Percentiles rank a stretch among this genome's conserved stretches.
Evolutionary conservation across 2,888 invertebrate species (phyloP).

Genomic region (Germaria angustata): DNA sequence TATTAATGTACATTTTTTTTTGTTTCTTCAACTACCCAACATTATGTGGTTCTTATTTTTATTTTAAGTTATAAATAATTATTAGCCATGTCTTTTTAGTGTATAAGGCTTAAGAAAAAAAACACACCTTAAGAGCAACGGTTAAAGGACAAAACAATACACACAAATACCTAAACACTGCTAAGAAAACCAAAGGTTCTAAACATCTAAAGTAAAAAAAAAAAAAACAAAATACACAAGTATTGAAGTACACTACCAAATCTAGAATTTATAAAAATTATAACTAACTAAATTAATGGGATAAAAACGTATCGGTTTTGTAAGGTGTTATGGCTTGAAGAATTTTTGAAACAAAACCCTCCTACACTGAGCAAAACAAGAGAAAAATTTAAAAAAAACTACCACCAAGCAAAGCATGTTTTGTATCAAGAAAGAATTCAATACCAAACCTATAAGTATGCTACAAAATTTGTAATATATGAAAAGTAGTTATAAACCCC

Average conservation of each 20-base stretch:
- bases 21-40: conserved; percentile 28
- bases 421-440: conserved; percentile 39
- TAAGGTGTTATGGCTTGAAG: conserved; percentile 50
- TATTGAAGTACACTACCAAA: conserved; percentile 57
- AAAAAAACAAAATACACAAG: neutral
- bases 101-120: conserved; percentile 51
- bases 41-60: conserved; percentile 44
- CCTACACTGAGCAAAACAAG: conserved; percentile 30
- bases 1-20: conserved; percentile 48
- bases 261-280: conserved; percentile 57
- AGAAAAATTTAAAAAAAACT: conserved; percentile 11
- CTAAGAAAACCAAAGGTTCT: conserved; percentile 3
- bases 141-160: conserved; percentile 62
- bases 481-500: conserved; percentile 50
- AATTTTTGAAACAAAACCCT: conserved; percentile 24
- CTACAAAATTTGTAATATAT: conserved; percentile 62
- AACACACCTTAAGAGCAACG: conserved; percentile 56
- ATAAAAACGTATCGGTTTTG: conserved; percentile 39
- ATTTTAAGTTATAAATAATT: conserved; percentile 61
- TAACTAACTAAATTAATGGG: conserved; percentile 49
- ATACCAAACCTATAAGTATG: conserved; percentile 55
- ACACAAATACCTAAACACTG: conserved; percentile 53
- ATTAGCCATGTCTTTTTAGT: conserved; percentile 55
- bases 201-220: conserved; percentile 6
- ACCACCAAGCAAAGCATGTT: conserved; percentile 50